Percentiles rank a stretch among this genome's conserved stretches.
phyloP scores from a whole-genome alignment of 2,113 vertebrate species.

The Pristiophorus japonicus region DNA sequence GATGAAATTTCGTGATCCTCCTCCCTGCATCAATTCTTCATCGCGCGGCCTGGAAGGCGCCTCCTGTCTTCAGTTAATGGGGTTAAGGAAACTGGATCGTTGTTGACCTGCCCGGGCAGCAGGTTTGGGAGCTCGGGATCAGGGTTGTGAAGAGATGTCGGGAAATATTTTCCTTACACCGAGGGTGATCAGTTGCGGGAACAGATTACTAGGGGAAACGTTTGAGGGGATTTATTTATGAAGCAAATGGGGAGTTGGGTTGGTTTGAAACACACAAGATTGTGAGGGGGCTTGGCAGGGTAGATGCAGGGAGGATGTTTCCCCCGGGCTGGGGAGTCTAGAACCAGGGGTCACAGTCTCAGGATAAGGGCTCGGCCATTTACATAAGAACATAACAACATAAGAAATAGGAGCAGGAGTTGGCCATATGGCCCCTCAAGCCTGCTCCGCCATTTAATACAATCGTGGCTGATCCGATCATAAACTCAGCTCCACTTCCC shows the following conservation, averaged over 20 bases:
- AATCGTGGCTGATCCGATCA: no score
- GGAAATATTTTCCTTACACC: not conserved
- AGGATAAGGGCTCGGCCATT: no score
- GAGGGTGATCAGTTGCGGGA: not conserved
- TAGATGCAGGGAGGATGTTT: no score
- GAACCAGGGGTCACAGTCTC: no score
- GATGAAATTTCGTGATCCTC: not conserved
- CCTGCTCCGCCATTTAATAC: no score
- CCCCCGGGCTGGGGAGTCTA: no score
- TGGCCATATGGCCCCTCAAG: no score
- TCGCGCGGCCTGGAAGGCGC: not conserved
- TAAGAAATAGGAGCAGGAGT: no score
- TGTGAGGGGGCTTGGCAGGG: no score
- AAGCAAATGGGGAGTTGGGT: not conserved
- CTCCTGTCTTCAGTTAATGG: not conserved
- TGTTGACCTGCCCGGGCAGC: not conserved
- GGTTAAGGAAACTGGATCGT: not conserved
- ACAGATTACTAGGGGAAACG: not conserved
- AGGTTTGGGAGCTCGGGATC: not conserved
- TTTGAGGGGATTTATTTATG: not conserved
- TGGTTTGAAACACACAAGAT: no score
- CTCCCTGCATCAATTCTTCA: not conserved
- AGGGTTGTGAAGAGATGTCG: not conserved
- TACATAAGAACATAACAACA: no score
- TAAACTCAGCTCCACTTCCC: no score